phyloP scores from a whole-genome alignment of 2,888 invertebrate genomes.

The Agrochola lychnidis region DNA sequence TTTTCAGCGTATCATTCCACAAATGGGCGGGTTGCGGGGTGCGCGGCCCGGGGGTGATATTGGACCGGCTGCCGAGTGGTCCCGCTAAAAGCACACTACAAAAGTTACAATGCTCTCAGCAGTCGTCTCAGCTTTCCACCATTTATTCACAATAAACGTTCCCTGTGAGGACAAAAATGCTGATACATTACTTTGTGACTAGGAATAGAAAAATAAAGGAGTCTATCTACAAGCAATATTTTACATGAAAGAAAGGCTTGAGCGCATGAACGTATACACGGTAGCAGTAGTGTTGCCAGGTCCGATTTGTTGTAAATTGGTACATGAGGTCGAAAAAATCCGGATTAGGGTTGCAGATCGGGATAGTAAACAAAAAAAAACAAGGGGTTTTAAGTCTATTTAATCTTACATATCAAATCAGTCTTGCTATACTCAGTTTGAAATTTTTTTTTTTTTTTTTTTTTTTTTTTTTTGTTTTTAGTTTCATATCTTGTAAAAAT shows the following conservation, averaged over 20 bases:
- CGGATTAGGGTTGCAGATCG: too few relatives aligned
- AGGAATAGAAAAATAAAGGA: conserved; percentile 17
- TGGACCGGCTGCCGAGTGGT: conserved; percentile 61
- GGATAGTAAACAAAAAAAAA: too few relatives aligned
- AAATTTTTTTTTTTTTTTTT: too few relatives aligned
- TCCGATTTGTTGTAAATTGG: too few relatives aligned
- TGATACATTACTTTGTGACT: conserved; percentile 17
- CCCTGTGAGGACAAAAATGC: conserved; percentile 54
- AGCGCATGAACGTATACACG: not conserved
- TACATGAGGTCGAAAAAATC: too few relatives aligned
- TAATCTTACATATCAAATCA: too few relatives aligned
- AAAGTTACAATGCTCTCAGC: conserved; percentile 68
- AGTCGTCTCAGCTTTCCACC: conserved; percentile 66
- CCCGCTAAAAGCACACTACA: conserved; percentile 71
- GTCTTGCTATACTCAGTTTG: too few relatives aligned
- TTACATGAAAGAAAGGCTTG: not conserved
- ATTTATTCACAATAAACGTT: conserved; percentile 64
- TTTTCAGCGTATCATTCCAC: conserved; percentile 66
- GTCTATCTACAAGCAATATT: not conserved
- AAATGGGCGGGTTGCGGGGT: conserved; percentile 63
- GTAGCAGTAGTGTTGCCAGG: too few relatives aligned
- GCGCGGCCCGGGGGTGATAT: conserved; percentile 59
- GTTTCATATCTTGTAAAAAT: too few relatives aligned
- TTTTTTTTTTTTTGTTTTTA: too few relatives aligned
- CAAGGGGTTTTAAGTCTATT: too few relatives aligned